Evolutionary conservation across 1,140 invertebrate genomes (phyloP), one percentile per base, ranked within the genome.

Genomic region (Drosophila takahashii): DNA sequence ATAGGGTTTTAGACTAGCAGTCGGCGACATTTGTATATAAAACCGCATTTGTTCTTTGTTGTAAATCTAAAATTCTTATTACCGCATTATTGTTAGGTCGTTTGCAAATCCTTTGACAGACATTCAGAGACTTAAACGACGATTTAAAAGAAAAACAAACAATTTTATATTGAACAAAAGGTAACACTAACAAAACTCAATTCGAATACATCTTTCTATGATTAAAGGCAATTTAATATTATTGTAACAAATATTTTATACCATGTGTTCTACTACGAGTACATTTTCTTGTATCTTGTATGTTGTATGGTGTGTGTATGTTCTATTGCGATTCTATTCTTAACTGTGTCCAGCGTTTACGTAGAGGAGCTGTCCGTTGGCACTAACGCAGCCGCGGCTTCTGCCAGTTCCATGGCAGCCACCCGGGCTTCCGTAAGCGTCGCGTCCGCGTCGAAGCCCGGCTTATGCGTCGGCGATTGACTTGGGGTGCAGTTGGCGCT

Each of bases 401-500:
- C 79, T 3, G 70, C 79, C 64, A 89, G 37, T 22, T 87, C 83
- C n/a, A 87, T 69, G 16, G 84, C 84, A 18, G 83, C 84, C 27
- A 89, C 84, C 44, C 84, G 76, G 47, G 84, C 84, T 18, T 81
- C 84, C 15, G 84, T 87, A 7, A 87, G 65, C 1, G 84, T 87
- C 0, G 65, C 73, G 42, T 87, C 79, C 7, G 84, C 84, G 62
- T 87, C 84, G 29, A 89, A 89, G 64, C 57, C 48, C 32, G 90
- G 65, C 62, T 92, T 91, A 50, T 92, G 92, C 11, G 90, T 92
- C 4, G 92, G 92, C n/a, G 91, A 92, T 36, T 92, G 91, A 57
- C 91, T 92, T 0, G 92, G 92, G 7, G 92, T 92, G 37, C 90
- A 89, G 34, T 91, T 90, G 44, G 81, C 79, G 61, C 90, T 92